Percentiles rank a stretch among this genome's conserved stretches.
Conservation (phyloP, 64 coral and sea anemone genomes). For the Dendronephthya gigantea region DNA sequence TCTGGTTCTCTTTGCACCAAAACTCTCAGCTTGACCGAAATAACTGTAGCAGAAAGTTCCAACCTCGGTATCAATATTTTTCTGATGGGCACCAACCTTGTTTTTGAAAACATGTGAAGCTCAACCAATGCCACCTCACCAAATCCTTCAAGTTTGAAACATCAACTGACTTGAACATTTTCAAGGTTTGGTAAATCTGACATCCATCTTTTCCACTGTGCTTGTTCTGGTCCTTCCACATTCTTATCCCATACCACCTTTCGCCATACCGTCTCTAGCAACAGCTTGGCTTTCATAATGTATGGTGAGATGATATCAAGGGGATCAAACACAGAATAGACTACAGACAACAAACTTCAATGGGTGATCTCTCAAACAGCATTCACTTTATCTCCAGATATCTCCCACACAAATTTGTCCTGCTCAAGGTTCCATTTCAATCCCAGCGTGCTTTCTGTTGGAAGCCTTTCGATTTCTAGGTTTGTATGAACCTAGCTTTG, state of each 20-base stretch:
- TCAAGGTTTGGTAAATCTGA: conserved; percentile 26
- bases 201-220: conserved; percentile 36
- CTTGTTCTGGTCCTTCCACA: neutral
- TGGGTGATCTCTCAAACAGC: conserved; percentile 16
- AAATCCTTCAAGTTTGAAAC: conserved; percentile 40
- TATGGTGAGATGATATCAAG: conserved; percentile 48
- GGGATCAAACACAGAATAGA: conserved; percentile 51
- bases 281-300: conserved; percentile 36
- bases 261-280: conserved; percentile 33
- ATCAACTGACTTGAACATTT: conserved; percentile 28
- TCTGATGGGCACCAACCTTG: neutral
- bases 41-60: neutral
- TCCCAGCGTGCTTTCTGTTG: conserved; percentile 31
- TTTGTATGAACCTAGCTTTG: conserved; percentile 39
- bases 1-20: neutral
- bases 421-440: conserved; percentile 40
- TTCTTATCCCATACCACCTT: conserved; percentile 40
- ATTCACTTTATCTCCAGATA: neutral
- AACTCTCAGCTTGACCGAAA: neutral
- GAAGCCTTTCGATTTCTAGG: conserved; percentile 23
- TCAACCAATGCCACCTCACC: conserved; percentile 33
- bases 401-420: conserved; percentile 51
- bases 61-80: neutral
- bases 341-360: conserved; percentile 32
- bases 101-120: conserved; percentile 45